Base-by-base conservation (phyloP, 1,140 invertebrate species). In the Atta texana region DNA sequence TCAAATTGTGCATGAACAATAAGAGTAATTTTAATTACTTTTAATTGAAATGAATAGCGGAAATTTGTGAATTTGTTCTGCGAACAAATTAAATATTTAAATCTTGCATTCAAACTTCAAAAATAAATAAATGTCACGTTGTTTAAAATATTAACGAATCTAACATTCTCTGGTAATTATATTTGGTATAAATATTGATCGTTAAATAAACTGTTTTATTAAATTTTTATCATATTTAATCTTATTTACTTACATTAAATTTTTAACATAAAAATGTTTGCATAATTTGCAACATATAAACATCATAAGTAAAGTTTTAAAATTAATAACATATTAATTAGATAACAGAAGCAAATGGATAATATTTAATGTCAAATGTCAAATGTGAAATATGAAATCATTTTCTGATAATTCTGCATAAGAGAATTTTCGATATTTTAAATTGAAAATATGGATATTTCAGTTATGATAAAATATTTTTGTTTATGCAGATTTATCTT, bases 331-430 rank as follows among this genome's bases (percentile, higher is more conserved):
- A 34, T 51, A 51, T 16, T 51, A 44, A 63, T 24, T 24, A 57
- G 31, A 21, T 59, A 24, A 3, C 2, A 34, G 16, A 53, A 34
- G 1, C 18, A 71, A 34, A 31, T 7, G 7, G 2, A 63, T 18
- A 64, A 28, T 18, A 72, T 53, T 74, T 74, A 34, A 53, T 74
- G 10, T 55, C 49, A 31, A 53, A 53, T n/a, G 24, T 74, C 4
- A 55, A n/a, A 14, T 28, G 21, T 8, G 16, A 6, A 28, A 21
- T n/a, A 12, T 39, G 3, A 53, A 59, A 34, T 75, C 6, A 34
- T 75, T 75, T 57, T 34, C 14, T 59, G 18, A 59, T 10, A 55
- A 75, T 21, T 75, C 1, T 34, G 24, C 10, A 5, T 21, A 12
- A 16, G 0, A 21, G 39, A 24, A 75, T 59, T 55, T 75, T 75